Evolutionary conservation across 2,888 invertebrate species (phyloP).

Genomic region (Apomyelois bistriatella): DNA sequence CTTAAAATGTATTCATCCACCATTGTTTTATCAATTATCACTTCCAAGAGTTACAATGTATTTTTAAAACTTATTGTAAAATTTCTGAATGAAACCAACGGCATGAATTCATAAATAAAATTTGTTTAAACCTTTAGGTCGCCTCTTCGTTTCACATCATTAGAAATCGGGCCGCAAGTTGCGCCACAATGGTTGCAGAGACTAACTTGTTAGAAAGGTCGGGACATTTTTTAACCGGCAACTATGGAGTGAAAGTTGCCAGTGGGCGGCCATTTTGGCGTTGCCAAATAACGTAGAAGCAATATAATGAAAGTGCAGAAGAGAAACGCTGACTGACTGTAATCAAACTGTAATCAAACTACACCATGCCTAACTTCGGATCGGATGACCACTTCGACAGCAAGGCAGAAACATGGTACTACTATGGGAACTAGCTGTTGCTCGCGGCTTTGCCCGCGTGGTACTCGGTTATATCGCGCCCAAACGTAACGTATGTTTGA

Average conservation of each 20-base stretch:
- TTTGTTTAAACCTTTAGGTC: slow-evolving; percentile 26
- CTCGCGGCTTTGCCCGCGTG: no score
- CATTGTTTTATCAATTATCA: no score
- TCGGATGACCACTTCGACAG: no score
- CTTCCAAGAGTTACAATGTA: no score
- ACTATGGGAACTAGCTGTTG: no score
- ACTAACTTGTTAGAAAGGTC: slow-evolving; percentile 54
- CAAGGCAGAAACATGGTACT: no score
- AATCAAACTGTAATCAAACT: no score
- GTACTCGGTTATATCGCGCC: no score
- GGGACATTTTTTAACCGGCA: slow-evolving; percentile 60
- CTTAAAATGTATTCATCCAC: no score
- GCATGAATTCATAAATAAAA: neutral
- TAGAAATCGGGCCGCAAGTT: slow-evolving; percentile 43
- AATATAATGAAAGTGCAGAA: slow-evolving; percentile 30
- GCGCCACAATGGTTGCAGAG: slow-evolving; percentile 41
- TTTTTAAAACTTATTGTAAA: no score
- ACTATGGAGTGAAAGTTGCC: slow-evolving; percentile 60
- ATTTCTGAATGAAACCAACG: neutral
- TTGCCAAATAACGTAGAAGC: slow-evolving; percentile 51
- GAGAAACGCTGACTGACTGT: neutral
- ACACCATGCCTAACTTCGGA: no score
- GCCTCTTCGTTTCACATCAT: slow-evolving; percentile 32
- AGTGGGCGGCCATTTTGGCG: slow-evolving; percentile 55
- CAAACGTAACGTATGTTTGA: no score